phyloP scores from a whole-genome alignment of 2,888 invertebrate species.

The Leuctra nigra region DNA sequence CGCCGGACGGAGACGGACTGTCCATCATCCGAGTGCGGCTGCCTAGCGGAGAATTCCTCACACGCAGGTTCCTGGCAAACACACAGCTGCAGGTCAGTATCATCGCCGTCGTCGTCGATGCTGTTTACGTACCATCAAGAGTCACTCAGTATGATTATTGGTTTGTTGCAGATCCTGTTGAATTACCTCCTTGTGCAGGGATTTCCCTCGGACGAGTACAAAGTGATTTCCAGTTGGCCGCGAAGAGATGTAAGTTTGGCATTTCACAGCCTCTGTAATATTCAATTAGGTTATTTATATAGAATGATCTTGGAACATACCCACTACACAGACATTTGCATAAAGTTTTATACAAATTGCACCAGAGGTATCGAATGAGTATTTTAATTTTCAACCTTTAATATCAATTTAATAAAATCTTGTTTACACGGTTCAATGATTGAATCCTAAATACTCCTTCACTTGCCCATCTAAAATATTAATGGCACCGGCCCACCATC shows the following conservation, averaged over 20 bases:
- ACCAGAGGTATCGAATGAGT: background rate
- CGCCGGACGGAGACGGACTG: conserved; percentile 49
- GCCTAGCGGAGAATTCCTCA: conserved; percentile 69
- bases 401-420: no score
- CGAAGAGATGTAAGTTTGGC: conserved; percentile 79
- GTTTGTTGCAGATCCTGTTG: conserved; percentile 59
- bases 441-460: no score
- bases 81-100: conserved; percentile 50
- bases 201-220: conserved; percentile 79
- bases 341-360: no score
- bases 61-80: conserved; percentile 64
- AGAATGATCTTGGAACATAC: no score
- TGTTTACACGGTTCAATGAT: no score
- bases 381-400: no score
- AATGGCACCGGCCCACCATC: no score
- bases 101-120: no score
- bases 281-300: no score
- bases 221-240: conserved; percentile 91
- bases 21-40: conserved; percentile 75
- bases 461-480: no score
- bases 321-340: background rate
- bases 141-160: background rate
- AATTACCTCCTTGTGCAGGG: conserved; percentile 87
- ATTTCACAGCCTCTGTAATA: no score
- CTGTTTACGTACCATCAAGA: background rate